These are phyloP conservation scores for Mythimna ferrago DNA, from an alignment of 2,888 invertebrate genomes.

Conservation along the genomic window DNA sequence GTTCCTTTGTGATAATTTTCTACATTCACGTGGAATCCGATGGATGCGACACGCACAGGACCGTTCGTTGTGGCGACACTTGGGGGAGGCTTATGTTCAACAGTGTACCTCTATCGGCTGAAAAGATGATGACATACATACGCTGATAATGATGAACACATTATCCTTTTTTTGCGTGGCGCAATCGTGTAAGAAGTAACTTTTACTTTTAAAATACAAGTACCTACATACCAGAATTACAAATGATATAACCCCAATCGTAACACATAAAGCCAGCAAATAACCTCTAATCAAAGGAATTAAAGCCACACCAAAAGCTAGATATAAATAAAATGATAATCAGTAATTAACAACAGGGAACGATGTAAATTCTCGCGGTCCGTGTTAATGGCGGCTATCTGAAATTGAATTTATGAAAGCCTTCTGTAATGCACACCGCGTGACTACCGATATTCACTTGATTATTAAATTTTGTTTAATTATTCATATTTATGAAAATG, in stretches of 20 bases:
- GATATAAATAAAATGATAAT: slow-evolving; percentile 57
- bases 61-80: no score
- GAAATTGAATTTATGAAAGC: slow-evolving; percentile 56
- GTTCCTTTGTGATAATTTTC: no score
- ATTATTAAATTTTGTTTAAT: slow-evolving; percentile 26
- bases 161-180: no score
- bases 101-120: no score
- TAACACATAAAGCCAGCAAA: slow-evolving; percentile 25
- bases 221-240: slow-evolving; percentile 6
- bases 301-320: slow-evolving; percentile 35
- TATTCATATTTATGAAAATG: not conserved
- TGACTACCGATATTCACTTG: slow-evolving; percentile 7
- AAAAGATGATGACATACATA: no score
- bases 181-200: not conserved
- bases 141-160: no score
- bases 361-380: slow-evolving; percentile 48
- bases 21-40: no score
- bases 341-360: slow-evolving; percentile 53
- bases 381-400: slow-evolving; percentile 56
- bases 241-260: not conserved
- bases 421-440: slow-evolving; percentile 37
- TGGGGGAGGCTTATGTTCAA: no score
- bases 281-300: slow-evolving; percentile 31
- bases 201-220: not conserved
- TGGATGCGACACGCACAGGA: no score